Evolutionary conservation across 2,113 vertebrate species (phyloP).

Genomic region (Chaetodon auriga): DNA sequence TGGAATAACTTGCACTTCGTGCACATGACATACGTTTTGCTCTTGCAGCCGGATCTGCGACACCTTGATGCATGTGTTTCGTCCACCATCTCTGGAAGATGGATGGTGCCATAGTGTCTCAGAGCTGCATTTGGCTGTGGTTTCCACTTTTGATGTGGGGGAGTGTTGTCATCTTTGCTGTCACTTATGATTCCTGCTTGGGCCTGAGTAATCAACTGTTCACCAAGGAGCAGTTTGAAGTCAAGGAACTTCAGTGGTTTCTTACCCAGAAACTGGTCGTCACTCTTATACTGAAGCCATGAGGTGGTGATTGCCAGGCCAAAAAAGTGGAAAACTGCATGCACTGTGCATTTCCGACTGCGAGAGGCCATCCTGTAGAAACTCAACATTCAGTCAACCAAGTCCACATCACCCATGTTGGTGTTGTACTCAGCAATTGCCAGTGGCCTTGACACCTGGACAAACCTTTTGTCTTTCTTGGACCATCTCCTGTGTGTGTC

Average conservation of each 20-base stretch:
- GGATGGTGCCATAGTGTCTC: slow-evolving; percentile 25
- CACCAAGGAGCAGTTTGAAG: slow-evolving; percentile 23
- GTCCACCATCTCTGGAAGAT: slow-evolving; percentile 19
- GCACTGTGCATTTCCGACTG: slow-evolving; percentile 3
- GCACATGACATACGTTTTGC: too few species aligned
- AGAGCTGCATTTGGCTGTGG: slow-evolving; percentile 22
- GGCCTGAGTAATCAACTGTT: background rate
- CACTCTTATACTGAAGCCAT: slow-evolving; percentile 24
- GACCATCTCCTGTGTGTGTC: slow-evolving; percentile 14
- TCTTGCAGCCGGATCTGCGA: too few species aligned
- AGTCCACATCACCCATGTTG: slow-evolving; percentile 15
- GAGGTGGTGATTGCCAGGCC: slow-evolving; percentile 29
- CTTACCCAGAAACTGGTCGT: slow-evolving; percentile 9
- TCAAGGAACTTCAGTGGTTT: slow-evolving; percentile 22
- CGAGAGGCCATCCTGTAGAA: slow-evolving; percentile 26
- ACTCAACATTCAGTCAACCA: background rate
- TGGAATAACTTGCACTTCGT: too few species aligned
- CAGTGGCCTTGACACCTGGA: slow-evolving; percentile 28
- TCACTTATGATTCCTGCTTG: slow-evolving; percentile 24
- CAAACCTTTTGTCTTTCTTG: slow-evolving; percentile 31
- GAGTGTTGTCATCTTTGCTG: slow-evolving; percentile 22
- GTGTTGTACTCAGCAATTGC: slow-evolving; percentile 25
- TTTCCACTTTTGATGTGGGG: slow-evolving; percentile 27
- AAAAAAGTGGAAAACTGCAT: slow-evolving; percentile 25
- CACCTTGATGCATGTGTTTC: background rate